Base-by-base conservation (phyloP, 2,797 vertebrate species). In the Bradypus variegatus region DNA sequence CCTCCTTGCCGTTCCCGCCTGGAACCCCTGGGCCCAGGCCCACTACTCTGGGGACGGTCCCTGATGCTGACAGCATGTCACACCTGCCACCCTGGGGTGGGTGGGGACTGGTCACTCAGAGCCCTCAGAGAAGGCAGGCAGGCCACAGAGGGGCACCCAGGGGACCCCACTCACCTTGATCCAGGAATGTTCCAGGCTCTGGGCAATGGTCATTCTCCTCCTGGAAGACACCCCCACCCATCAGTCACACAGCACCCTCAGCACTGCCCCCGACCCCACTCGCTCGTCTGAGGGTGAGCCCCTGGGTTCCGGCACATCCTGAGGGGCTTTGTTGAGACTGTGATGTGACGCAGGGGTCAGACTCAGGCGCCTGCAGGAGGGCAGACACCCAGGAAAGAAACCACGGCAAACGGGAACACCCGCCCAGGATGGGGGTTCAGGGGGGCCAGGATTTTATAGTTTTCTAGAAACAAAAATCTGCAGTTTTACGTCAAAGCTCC, bases 151-250 rank as follows among this genome's bases (percentile, higher is more conserved):
- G 15, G 48, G 60, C 27, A 10, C 38, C 70, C 64, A 69, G 31
- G 14, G n/a, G 60, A 2, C 21, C 11, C 33, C 33, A 6, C 23
- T 94, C 86, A 99, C 99, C 99, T 99, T 99, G 96, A 99, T 99
- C 99, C 99, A 99, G 9, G 99, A 98, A 90, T 99, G 99, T 80
- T 99, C 98, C 88, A 99, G 97, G 96, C 99, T 99, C 94, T 99
- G 98, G 55, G 98, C 98, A 1, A 99, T 99, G 0, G 98, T 99
- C 99, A 99, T 99, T 89, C 99, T 97, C 96, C 99, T 99, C 97
- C 99, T 99, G 93, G 60, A 95, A 94, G 0, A 38, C 88, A 73
- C 93, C 53, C 80, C 41, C 4, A 1, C 45, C n/a, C 5, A 1
- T 72, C 41, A 90, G 93, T 60, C 58, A 29, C 48, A 29, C 0